A percentile compares a stretch with the other conserved stretches of the same genome.
These are phyloP conservation scores for Microcebus jonahi DNA, from an alignment of 2,113 vertebrate species.

Conservation along the genomic window DNA sequence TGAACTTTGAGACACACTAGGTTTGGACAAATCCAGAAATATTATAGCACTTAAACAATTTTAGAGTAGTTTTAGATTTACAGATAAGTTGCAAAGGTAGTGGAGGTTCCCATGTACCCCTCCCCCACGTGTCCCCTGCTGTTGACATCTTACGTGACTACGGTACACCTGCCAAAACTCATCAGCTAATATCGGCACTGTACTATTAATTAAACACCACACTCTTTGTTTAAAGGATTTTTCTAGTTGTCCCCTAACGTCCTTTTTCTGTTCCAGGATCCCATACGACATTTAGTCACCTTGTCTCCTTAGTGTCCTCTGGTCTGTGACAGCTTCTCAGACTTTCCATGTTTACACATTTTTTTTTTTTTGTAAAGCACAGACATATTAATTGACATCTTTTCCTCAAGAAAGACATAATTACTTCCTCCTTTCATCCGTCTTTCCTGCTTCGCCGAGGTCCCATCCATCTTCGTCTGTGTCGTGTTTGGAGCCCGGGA, in stretches of 20 bases:
- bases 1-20: neutral
- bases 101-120: neutral
- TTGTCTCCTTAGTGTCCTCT: neutral
- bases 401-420: neutral
- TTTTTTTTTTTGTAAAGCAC: neutral
- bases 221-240: neutral
- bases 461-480: accelerated
- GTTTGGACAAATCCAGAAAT: neutral
- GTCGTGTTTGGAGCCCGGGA: accelerated
- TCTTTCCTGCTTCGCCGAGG: neutral
- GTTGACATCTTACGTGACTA: accelerated
- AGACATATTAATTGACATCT: neutral
- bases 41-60: neutral
- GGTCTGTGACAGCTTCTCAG: neutral
- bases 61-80: neutral
- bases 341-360: neutral
- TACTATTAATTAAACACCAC: neutral
- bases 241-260: neutral
- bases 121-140: neutral
- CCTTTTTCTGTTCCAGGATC: neutral
- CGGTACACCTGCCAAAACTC: neutral
- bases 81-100: neutral
- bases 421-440: accelerated
- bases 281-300: accelerated
- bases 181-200: neutral